These are phyloP conservation scores for Phallusia fumigata DNA, from an alignment of 23 tunicate species.

Conservation along the genomic window DNA sequence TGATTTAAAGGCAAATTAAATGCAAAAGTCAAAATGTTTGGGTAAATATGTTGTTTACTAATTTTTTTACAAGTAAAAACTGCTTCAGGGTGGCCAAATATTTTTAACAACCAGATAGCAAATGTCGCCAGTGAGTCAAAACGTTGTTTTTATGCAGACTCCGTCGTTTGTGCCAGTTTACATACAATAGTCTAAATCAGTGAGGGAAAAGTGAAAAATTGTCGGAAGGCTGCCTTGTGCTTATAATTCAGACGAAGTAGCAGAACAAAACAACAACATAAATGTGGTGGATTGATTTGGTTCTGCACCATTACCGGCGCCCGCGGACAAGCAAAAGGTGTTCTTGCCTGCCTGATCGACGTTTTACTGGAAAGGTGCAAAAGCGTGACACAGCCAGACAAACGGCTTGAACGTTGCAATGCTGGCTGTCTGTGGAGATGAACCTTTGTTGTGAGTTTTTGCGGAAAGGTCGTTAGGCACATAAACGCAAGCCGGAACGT, in stretches of 20 bases:
- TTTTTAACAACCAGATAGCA: background rate
- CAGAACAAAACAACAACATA: background rate
- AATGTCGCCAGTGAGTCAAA: background rate
- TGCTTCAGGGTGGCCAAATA: background rate
- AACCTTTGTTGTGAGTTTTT: background rate
- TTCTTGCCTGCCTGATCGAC: conserved; percentile 10
- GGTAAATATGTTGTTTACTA: too few relatives aligned
- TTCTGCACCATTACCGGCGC: conserved; percentile 1
- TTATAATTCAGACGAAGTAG: background rate
- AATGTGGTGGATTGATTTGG: conserved; percentile 6
- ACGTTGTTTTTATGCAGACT: background rate
- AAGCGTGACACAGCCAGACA: conserved; percentile 4
- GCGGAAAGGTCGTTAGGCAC: background rate
- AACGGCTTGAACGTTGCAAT: background rate
- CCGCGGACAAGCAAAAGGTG: conserved; percentile 7
- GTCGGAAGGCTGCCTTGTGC: background rate
- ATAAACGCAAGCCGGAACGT: background rate
- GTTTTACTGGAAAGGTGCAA: background rate
- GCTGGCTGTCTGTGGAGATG: background rate
- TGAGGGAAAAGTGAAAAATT: background rate
- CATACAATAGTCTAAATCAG: background rate
- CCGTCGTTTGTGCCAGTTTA: background rate
- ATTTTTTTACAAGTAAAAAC: too few relatives aligned
- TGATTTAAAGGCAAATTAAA: too few relatives aligned
- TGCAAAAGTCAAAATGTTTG: too few relatives aligned